Evolutionary conservation across 2,888 invertebrate species (phyloP), one percentile per base, ranked within the genome.

Genomic region (Elegia similella): DNA sequence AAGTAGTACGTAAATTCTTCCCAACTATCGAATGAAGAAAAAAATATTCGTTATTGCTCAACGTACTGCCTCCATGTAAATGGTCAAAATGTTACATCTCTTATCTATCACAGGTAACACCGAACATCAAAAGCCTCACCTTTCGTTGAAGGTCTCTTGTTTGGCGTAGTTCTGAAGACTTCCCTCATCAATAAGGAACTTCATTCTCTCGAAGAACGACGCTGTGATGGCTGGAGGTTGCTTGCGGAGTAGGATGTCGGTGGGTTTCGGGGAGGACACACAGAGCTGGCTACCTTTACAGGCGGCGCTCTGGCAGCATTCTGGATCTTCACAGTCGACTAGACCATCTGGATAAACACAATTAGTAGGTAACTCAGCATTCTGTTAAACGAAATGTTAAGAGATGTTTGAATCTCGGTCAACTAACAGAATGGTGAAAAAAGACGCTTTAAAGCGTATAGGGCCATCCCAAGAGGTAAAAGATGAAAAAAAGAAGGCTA

Each of bases 111-210:
- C 80, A 76, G 65, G 60, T 68, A 84, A 88, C 88, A 89, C 68
- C 78, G 66, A 88, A 86, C 86, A 86, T 62, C 46, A 43, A 76
- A 53, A 63, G 58, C 48, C 95, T 93, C 94, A 99, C 99, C 98
- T 98, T 92, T 98, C 98, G 89, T 99, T 98, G 92, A 99, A 99
- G 34, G 97, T 97, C 81, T 97, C 97, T 80, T 96, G 95, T 69
- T 97, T 96, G 8, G 99, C 98, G 88, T 99, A 99, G 87, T 97
- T 98, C 88, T 99, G 99, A 55, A 99, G 94, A 83, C 98, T 98
- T 80, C 98, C 98, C 84, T 98, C 98, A 86, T 99, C 99, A 68
- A 99, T 98, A 65, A 99, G 93, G 92, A 99, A 99, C 81, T 98
- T 97, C 97, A 99, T 98, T 75, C 98, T 94, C 83, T 99, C 98